Conservation (phyloP, 2,797 vertebrate species). For the Clarias platycephalus region DNA sequence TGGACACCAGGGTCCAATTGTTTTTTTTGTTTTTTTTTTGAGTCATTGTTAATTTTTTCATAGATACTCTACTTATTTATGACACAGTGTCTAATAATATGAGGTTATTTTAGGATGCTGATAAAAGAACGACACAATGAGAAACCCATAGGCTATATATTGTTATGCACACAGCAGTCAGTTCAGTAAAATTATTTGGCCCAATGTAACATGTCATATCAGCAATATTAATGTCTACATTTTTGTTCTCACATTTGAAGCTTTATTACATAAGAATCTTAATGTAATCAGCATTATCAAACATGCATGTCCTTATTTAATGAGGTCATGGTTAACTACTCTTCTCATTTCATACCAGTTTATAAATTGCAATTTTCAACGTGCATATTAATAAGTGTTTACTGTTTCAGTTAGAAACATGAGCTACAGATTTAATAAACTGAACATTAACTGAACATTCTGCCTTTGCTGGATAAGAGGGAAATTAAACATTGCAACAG, state of each 20-base stretch:
- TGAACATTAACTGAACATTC: not conserved
- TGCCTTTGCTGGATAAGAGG: not conserved
- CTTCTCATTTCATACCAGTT: not conserved
- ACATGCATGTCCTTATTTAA: not conserved
- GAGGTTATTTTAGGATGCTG: not conserved
- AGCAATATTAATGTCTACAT: not conserved
- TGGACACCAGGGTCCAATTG: not conserved
- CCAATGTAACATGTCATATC: not conserved
- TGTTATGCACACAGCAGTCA: not conserved
- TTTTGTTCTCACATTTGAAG: not conserved
- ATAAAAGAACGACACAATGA: not conserved
- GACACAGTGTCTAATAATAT: not conserved
- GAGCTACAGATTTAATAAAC: not conserved
- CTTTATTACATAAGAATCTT: not conserved
- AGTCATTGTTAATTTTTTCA: not conserved
- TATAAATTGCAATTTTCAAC: not conserved
- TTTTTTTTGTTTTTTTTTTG: not conserved
- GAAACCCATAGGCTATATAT: not conserved
- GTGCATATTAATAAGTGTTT: not conserved
- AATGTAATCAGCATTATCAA: not conserved
- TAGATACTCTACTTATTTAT: not conserved
- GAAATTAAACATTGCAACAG: slow-evolving; percentile 30
- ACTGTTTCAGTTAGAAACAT: not conserved
- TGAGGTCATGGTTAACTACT: not conserved
- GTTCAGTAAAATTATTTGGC: not conserved